A percentile compares a stretch with the other conserved stretches of the same genome.
These are phyloP conservation scores for Homarus gammarus DNA, from an alignment of 2,888 invertebrate species.

Conservation along the genomic window DNA sequence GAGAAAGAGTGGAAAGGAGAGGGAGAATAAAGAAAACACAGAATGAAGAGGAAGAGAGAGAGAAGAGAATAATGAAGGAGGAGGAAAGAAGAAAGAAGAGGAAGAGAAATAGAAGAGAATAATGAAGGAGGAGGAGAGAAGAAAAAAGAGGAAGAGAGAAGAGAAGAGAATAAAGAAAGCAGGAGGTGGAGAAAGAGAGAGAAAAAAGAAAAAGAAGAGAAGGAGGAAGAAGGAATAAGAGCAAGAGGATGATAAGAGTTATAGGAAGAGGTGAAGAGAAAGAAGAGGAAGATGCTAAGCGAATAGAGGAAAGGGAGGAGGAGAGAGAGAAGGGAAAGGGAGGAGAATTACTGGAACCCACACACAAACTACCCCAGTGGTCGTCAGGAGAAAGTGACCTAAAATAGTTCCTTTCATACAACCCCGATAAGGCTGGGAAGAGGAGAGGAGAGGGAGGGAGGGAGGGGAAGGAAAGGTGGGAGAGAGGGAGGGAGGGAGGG, in stretches of 20 bases:
- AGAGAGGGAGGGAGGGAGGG: neutral
- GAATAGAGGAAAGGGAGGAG: neutral
- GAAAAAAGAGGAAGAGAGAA: neutral
- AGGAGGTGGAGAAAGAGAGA: neutral
- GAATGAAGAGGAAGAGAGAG: neutral
- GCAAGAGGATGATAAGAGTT: no score
- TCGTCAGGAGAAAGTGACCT: no score
- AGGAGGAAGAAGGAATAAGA: neutral
- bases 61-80: neutral
- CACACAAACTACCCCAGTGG: no score
- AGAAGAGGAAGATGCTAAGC: neutral
- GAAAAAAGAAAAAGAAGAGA: neutral
- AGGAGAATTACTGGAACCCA: no score
- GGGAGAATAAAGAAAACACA: neutral
- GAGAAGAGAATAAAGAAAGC: neutral
- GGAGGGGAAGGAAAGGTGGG: neutral
- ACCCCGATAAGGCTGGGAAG: no score
- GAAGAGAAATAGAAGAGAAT: neutral
- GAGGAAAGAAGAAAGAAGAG: neutral
- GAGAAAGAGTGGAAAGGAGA: neutral
- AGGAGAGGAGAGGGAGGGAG: neutral
- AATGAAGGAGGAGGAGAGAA: neutral
- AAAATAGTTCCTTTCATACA: no score
- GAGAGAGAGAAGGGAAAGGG: neutral
- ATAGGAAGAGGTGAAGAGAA: constrained; percentile 3